Evolutionary conservation across 1,140 invertebrate genomes (phyloP).

Genomic region (Leptopilina clavipes): DNA sequence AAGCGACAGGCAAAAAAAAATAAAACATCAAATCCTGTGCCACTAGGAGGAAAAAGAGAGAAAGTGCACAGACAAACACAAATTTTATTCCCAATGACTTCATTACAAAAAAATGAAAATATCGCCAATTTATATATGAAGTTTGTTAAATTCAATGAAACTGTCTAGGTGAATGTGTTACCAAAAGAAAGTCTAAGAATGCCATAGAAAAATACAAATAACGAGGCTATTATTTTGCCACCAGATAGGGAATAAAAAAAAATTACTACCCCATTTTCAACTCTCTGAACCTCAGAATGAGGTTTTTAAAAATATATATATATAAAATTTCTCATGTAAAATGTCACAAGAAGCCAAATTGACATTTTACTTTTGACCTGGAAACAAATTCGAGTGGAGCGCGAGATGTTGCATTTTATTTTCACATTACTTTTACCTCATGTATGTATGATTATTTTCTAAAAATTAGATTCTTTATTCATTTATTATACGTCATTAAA

Average conservation of each 20-base stretch:
- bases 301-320: too few species aligned
- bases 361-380: too few species aligned
- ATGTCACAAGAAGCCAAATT: too few species aligned
- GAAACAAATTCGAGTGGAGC: too few species aligned
- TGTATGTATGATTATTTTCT: constrained; percentile 20
- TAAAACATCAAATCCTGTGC: neutral
- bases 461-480: too few species aligned
- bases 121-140: too few species aligned
- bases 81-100: constrained; percentile 7
- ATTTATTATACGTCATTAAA: neutral
- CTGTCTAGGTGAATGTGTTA: too few species aligned
- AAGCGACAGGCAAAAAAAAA: neutral
- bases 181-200: neutral
- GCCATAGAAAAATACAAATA: neutral
- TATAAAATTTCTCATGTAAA: too few species aligned
- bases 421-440: constrained; percentile 10
- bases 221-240: neutral
- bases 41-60: neutral
- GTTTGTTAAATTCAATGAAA: neutral
- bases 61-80: neutral
- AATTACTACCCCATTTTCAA: neutral
- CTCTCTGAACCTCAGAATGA: neutral
- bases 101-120: neutral
- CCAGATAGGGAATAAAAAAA: neutral
- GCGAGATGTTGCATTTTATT: too few species aligned